Conservation (phyloP, 2,113 vertebrate species). For the Alouatta palliata region DNA sequence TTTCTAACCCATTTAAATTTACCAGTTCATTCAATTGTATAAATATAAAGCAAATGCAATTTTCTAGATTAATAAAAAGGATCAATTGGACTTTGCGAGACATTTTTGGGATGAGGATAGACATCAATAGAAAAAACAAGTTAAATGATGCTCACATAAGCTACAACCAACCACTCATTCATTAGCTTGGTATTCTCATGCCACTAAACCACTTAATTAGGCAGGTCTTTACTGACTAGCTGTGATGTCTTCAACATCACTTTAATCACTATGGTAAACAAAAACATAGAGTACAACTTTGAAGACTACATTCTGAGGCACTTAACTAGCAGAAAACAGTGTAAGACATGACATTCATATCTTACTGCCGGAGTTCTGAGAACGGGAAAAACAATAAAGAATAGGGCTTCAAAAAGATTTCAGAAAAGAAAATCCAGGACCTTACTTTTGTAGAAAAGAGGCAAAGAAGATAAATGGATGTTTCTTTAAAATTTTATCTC, state of each 20-base stretch:
- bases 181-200: neutral
- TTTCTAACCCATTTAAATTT: neutral
- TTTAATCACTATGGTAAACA: neutral
- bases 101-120: neutral
- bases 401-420: neutral
- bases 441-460: neutral
- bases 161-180: neutral
- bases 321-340: neutral
- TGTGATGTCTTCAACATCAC: accelerated
- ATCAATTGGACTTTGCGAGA: neutral
- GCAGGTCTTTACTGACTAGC: neutral
- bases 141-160: neutral
- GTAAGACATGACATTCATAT: neutral
- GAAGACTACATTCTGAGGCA: neutral
- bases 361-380: neutral
- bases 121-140: neutral
- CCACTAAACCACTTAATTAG: neutral
- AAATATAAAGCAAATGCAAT: neutral
- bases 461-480: neutral
- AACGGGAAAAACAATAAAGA: neutral
- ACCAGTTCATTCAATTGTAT: neutral
- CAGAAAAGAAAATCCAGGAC: neutral
- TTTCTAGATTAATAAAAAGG: neutral
- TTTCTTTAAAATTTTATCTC: neutral
- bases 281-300: neutral